Conservation (phyloP, 2,888 invertebrate species). For the Rutpela maculata region DNA sequence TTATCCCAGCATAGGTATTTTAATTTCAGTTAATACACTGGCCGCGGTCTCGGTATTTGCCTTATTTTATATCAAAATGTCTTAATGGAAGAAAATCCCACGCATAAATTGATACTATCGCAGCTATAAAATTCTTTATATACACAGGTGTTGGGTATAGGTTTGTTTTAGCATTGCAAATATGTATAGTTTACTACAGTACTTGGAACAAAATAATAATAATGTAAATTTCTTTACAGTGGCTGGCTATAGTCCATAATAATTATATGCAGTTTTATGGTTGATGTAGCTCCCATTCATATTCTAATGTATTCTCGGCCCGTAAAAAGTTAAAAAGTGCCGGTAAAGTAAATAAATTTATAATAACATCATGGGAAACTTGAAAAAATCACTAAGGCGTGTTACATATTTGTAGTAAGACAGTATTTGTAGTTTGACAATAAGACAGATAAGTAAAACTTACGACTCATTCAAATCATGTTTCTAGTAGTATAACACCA, state of each 20-base stretch:
- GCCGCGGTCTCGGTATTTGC: conserved; percentile 4
- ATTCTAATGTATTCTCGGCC: neutral
- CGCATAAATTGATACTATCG: conserved; percentile 31
- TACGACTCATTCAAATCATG: no score
- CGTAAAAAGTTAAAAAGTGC: conserved; percentile 1
- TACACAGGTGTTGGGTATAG: conserved; percentile 30
- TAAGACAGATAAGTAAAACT: no score
- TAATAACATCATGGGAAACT: neutral
- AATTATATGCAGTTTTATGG: conserved; percentile 28
- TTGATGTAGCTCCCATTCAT: conserved; percentile 17
- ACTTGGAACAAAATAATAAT: conserved; percentile 35
- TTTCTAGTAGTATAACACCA: no score
- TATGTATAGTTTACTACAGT: conserved; percentile 4
- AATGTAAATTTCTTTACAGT: conserved; percentile 29
- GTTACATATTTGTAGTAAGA: no score
- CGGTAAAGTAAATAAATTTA: neutral
- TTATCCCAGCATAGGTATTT: neutral
- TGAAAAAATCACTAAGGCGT: no score
- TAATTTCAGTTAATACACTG: neutral
- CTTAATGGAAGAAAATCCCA: conserved; percentile 32
- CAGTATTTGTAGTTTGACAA: no score
- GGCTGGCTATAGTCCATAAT: conserved; percentile 25
- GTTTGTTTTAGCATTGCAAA: conserved; percentile 36
- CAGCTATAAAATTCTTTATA: conserved; percentile 32
- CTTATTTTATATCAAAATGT: conserved; percentile 22